Conservation (phyloP, 2,113 vertebrate genomes). For the Coracopsis vasa region DNA sequence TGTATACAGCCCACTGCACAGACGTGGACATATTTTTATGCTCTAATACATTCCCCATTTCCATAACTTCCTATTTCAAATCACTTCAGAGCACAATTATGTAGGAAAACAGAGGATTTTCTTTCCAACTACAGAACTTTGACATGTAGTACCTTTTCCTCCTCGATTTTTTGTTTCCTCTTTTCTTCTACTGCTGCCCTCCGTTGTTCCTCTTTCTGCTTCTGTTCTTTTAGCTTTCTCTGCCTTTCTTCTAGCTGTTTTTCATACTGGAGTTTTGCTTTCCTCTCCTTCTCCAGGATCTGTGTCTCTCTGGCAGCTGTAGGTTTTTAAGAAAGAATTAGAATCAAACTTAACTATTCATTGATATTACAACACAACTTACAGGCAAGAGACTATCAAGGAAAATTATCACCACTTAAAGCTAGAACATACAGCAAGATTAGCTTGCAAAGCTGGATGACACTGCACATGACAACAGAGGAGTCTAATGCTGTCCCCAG, state of each 20-base stretch:
- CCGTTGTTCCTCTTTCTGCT: constrained; percentile 88
- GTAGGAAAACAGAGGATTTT: background rate
- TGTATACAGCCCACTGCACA: accelerated
- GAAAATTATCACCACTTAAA: background rate
- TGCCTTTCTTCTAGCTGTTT: constrained; percentile 91
- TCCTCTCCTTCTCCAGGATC: constrained; percentile 90
- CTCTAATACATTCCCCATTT: background rate
- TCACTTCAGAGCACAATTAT: background rate
- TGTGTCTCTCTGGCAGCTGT: constrained; percentile 87
- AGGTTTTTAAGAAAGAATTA: constrained; percentile 1
- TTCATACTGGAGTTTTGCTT: constrained; percentile 88
- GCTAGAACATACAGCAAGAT: background rate
- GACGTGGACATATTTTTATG: background rate
- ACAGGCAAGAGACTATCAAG: background rate
- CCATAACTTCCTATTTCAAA: background rate
- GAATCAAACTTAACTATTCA: background rate
- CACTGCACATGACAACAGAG: background rate
- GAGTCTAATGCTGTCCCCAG: background rate
- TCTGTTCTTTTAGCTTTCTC: constrained; percentile 86
- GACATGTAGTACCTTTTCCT: constrained; percentile 82
- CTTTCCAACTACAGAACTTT: background rate
- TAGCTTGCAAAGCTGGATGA: background rate
- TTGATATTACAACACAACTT: background rate
- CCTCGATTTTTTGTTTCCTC: constrained; percentile 87
- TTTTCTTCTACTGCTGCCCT: constrained; percentile 89